A percentile compares a stretch with the other conserved stretches of the same genome.
phyloP scores from a whole-genome alignment of 2,113 vertebrate genomes.

The Oxyura jamaicensis region DNA sequence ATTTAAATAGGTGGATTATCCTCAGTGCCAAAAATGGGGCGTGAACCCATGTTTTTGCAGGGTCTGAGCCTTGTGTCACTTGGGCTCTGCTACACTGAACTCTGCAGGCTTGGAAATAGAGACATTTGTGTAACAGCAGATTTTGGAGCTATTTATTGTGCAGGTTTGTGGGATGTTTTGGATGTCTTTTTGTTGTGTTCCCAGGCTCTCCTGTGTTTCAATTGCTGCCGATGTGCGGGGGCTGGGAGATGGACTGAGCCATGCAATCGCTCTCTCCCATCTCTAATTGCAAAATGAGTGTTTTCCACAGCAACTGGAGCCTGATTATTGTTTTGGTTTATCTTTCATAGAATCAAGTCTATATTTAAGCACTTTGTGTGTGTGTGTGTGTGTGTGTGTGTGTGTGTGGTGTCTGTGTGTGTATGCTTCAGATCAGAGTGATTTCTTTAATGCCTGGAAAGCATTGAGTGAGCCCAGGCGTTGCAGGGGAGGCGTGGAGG shows the following conservation, averaged over 20 bases:
- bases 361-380: background rate
- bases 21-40: background rate
- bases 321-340: background rate
- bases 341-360: background rate
- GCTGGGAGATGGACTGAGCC: background rate
- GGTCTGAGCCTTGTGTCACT: background rate
- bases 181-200: rapidly evolving
- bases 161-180: background rate
- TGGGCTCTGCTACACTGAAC: rapidly evolving
- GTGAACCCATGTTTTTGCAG: rapidly evolving
- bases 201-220: background rate
- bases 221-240: rapidly evolving
- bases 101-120: background rate
- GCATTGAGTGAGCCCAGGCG: background rate
- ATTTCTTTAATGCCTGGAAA: background rate
- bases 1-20: background rate
- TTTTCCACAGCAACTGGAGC: background rate
- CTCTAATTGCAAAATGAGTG: background rate
- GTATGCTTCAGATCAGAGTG: background rate
- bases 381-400: too few species aligned
- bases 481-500: background rate
- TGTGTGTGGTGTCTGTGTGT: background rate
- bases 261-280: background rate
- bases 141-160: background rate
- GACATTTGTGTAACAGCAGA: background rate